Evolutionary conservation across 2,113 vertebrate species (phyloP).

Genomic region (Heterotis niloticus): DNA sequence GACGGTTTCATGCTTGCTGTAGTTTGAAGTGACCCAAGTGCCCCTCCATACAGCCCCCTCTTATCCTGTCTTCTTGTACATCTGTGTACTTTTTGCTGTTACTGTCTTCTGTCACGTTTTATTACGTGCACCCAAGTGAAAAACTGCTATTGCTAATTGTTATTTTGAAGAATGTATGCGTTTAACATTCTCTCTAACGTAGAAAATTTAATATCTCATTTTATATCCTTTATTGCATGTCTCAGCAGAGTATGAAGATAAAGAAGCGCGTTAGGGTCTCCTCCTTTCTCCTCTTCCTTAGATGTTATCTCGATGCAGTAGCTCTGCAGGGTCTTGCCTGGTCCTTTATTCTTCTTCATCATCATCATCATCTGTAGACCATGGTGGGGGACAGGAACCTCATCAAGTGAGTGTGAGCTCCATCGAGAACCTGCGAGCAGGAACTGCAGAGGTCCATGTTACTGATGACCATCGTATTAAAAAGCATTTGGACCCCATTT

Average conservation of each 20-base stretch:
- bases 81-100: too few relatives aligned
- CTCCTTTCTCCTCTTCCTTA: neutral
- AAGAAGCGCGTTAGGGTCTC: neutral
- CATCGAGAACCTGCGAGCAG: neutral
- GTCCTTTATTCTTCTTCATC: too few relatives aligned
- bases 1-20: too few relatives aligned
- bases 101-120: too few relatives aligned
- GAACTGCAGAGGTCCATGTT: neutral
- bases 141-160: too few relatives aligned
- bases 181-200: neutral
- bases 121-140: too few relatives aligned
- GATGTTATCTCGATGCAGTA: neutral
- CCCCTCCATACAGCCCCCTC: too few relatives aligned
- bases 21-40: too few relatives aligned
- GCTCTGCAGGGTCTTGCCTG: neutral
- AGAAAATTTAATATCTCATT: neutral
- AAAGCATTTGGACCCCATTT: constrained; percentile 9
- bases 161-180: too few relatives aligned
- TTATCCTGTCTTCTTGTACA: too few relatives aligned
- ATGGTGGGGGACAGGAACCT: too few relatives aligned
- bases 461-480: neutral
- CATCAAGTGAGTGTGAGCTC: neutral
- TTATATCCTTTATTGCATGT: neutral
- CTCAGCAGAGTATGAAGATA: neutral
- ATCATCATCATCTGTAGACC: too few relatives aligned